Evolutionary conservation across 1,140 invertebrate genomes (phyloP).

Genomic region (Polyergus mexicanus): DNA sequence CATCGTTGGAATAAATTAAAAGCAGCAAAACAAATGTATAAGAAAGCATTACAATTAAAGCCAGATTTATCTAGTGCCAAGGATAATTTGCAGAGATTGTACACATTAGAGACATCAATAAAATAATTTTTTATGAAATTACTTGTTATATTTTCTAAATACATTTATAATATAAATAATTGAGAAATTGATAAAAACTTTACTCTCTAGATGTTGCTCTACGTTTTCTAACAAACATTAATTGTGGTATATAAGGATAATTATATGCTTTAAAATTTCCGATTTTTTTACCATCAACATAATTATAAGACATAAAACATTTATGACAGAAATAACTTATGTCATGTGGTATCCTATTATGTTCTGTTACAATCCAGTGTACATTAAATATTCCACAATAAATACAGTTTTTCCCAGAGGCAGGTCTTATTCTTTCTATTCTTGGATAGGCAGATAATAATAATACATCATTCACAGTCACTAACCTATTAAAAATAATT

Average conservation of each 20-base stretch:
- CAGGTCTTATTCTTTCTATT: slow-evolving; percentile 84
- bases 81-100: slow-evolving; percentile 89
- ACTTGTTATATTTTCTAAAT: neutral
- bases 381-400: slow-evolving; percentile 86
- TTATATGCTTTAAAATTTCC: slow-evolving; percentile 84
- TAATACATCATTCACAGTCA: slow-evolving; percentile 86
- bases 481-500: slow-evolving; percentile 84
- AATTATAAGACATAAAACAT: slow-evolving; percentile 90
- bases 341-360: slow-evolving; percentile 89
- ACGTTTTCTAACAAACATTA: neutral
- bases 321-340: slow-evolving; percentile 89
- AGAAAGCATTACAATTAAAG: slow-evolving; percentile 91
- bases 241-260: slow-evolving; percentile 77
- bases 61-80: slow-evolving; percentile 89
- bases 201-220: neutral
- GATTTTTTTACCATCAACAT: slow-evolving; percentile 87
- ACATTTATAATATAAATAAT: neutral
- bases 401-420: slow-evolving; percentile 85
- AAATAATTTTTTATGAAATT: slow-evolving; percentile 56
- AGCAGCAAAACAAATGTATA: slow-evolving; percentile 92
- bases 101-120: slow-evolving; percentile 59
- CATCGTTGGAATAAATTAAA: slow-evolving; percentile 95
- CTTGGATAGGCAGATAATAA: slow-evolving; percentile 86
- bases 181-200: neutral
- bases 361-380: slow-evolving; percentile 88